Evolutionary conservation across 37 sponge, comb jelly and placozoan species (phyloP).

Genomic region (Halisarca cf. caerulea): DNA sequence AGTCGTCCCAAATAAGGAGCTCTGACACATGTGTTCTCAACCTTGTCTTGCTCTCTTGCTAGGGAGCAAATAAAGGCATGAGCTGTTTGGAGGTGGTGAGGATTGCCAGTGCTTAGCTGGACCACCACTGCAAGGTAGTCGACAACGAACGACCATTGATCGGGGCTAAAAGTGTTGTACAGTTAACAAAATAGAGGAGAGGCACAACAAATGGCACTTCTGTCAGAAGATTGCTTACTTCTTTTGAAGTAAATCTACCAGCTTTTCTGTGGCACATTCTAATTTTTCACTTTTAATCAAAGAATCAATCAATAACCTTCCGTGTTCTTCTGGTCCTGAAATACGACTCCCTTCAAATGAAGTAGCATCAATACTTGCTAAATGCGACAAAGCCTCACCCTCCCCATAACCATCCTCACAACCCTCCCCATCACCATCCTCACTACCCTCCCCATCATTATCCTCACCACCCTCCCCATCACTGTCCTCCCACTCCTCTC

Average conservation of each 20-base stretch:
- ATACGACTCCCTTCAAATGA: background rate
- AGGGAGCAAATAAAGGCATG: slow-evolving; percentile 40
- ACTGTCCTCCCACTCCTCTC: no score
- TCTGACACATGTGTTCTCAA: slow-evolving; percentile 1
- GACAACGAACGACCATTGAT: slow-evolving; percentile 60
- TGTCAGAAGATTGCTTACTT: background rate
- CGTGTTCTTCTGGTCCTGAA: background rate
- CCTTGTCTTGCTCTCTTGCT: slow-evolving; percentile 32
- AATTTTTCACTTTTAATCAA: background rate
- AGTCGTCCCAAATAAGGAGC: slow-evolving; percentile 81
- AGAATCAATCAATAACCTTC: background rate
- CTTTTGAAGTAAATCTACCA: background rate
- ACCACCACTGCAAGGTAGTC: slow-evolving; percentile 57
- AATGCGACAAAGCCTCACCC: no score
- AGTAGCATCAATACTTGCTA: no score
- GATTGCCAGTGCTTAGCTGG: background rate
- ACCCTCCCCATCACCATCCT: no score
- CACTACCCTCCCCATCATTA: no score
- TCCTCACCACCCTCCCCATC: no score
- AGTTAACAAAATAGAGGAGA: background rate
- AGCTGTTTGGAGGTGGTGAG: slow-evolving; percentile 34
- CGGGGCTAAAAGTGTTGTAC: slow-evolving; percentile 26
- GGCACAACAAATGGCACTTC: background rate
- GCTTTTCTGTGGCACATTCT: background rate
- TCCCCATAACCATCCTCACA: no score